Base-by-base conservation (phyloP, 2,113 vertebrate species). In the Mastomys coucha region DNA sequence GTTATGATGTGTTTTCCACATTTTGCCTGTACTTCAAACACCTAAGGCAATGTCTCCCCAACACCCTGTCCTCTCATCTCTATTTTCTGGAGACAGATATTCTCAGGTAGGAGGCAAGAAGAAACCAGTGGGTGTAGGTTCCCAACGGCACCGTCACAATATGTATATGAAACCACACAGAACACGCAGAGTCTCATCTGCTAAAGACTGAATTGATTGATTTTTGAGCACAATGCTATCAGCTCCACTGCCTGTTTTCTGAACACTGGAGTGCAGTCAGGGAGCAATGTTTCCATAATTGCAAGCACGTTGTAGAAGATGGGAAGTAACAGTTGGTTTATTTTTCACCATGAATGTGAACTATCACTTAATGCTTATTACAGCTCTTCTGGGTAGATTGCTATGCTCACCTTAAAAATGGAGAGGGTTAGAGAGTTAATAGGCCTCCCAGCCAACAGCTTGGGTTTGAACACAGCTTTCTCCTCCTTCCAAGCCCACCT, bases 351-450 rank as follows among this genome's bases (percentile, higher is more conserved):
- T 56, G 73, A 26, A 0, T 78, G 53, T 76, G 49, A 56, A 5
- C 31, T 36, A 65, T 51, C 78, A 63, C 39, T 56, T 88, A 93
- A 60, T 92, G 42, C 31, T 88, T 75, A 90, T 36, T 51, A 31
- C 24, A 33, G 51, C 36, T 93, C 58, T 87, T 6, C 77, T 96
- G 70, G 39, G 22, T 89, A 8, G 17, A 42, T 72, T 88, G 49
- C 9, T 80, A 2, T 91, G 90, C 72, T 76, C 73, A 92, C 72
- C 81, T 97, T 93, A 63, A 16, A 93, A 20, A 91, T 88, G 19
- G 72, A 84, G 31, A 31, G 78, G 17, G 16, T 17, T 77, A 65
- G 26, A 91, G 24, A 53, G 4, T 31, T 60, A 77, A 6, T 93
- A 70, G 60, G 3, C 42, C 22, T 3, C 24, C 8, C 24, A 65